Base-by-base conservation (phyloP, 2,888 invertebrate genomes). In the Temnothorax rugatulus region DNA sequence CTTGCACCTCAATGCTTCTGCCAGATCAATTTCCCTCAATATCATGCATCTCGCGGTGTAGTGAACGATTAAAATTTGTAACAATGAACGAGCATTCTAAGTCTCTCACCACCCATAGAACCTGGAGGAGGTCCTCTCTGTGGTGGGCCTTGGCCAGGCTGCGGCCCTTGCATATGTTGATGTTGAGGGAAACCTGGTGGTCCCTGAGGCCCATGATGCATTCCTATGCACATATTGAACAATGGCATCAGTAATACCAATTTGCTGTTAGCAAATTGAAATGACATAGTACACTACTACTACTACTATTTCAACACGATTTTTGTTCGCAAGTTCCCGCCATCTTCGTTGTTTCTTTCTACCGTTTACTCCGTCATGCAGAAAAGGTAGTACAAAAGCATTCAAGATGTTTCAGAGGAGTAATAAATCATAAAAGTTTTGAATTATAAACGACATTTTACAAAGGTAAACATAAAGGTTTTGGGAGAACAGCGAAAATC, bases 131-230 rank as follows among this genome's bases (percentile, higher is more conserved):
- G 96, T 88, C 96, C 96, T 92, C 96, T 95, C 84, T 96, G 96
- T 75, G 96, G 96, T 77, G 96, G 96, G 57, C 96, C 96, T 95
- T 96, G 97, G 95, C 97, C 96, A 93, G 97, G 97, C 69, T 97
- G 97, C 75, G 97, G 97, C 77, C 96, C 96, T 94, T 96, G 97
- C 91, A 95, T 95, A 88, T 95, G 95, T 89, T 95, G 95, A 93
- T 95, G 95, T 86, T 95, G 96, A 89, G 95, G 95, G 92, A 95
- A 95, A 88, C 95, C 96, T 91, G 96, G 96, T 64, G 95, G 96
- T 91, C 95, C 94, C 91, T 95, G 96, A 94, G 96, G 96, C 84
- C 96, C 96, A 90, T 96, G 96, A 95, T 96, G 96, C 96, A 97
- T 97, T 86, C 95, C 95, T 93, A 90, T 88, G 87, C 81, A 91